These are phyloP conservation scores for Xenopus borealis DNA, from an alignment of 2,113 vertebrate species.

Conservation along the genomic window DNA sequence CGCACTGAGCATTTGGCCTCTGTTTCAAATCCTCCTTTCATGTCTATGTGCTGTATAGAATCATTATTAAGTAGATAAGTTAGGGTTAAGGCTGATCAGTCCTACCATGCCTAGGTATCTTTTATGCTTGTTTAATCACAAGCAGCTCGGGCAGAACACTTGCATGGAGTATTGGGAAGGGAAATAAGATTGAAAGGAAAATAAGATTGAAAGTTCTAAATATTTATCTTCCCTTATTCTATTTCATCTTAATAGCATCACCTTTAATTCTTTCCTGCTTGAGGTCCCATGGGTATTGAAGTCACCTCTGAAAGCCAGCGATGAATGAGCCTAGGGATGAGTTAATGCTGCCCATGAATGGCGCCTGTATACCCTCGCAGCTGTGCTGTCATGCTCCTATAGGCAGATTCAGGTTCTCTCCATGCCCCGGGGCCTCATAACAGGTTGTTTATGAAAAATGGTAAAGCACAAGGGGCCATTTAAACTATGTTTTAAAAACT, in stretches of 20 bases:
- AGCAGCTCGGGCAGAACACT: too few species aligned
- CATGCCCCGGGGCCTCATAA: conserved; percentile 39
- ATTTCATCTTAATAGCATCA: background rate
- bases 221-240: background rate
- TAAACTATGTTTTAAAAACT: conserved; percentile 14
- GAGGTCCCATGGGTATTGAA: conserved; percentile 19
- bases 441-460: conserved; percentile 44
- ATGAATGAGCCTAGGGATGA: conserved; percentile 26
- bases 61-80: too few species aligned
- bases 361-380: conserved; percentile 27
- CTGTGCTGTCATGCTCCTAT: conserved; percentile 42
- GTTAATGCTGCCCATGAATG: conserved; percentile 33
- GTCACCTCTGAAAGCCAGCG: background rate
- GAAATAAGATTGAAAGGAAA: background rate
- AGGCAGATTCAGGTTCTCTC: conserved; percentile 31
- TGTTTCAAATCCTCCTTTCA: too few species aligned
- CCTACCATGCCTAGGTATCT: too few species aligned
- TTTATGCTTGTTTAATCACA: too few species aligned
- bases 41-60: too few species aligned
- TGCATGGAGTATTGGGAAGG: too few species aligned
- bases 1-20: background rate
- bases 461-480: conserved; percentile 38
- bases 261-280: conserved; percentile 3
- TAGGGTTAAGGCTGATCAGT: too few species aligned
- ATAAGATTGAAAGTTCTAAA: background rate